These are phyloP conservation scores for Pterobdella sp. DNA, from an alignment of 2,888 invertebrate species.

Conservation along the genomic window DNA sequence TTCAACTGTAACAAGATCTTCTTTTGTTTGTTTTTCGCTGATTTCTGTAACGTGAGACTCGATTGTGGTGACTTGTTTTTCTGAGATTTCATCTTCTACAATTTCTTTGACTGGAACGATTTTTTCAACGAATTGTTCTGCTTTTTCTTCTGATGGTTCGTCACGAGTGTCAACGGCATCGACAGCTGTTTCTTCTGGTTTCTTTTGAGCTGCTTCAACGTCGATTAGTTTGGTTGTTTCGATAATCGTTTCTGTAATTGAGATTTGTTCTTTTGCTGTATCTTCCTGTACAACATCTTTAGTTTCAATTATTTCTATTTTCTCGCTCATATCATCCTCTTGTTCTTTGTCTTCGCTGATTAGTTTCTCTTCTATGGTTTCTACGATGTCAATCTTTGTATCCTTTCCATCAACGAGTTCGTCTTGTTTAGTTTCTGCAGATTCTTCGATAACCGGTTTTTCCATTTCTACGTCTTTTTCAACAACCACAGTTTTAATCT, in stretches of 20 bases:
- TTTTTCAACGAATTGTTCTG: too few species aligned
- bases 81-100: neutral
- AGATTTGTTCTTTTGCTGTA: neutral
- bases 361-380: neutral
- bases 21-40: neutral
- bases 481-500: too few species aligned
- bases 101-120: too few species aligned
- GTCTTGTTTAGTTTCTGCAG: too few species aligned
- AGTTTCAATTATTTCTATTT: too few species aligned
- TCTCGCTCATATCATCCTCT: too few species aligned
- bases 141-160: neutral
- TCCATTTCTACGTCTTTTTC: too few species aligned
- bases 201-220: neutral
- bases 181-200: neutral
- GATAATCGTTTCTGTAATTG: neutral
- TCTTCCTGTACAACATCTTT: too few species aligned
- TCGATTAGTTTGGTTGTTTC: neutral
- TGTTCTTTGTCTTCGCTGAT: neutral
- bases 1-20: neutral
- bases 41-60: neutral
- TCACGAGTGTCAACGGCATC: neutral
- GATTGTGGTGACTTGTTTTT: too few species aligned
- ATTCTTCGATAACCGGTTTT: too few species aligned
- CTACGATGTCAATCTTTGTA: too few species aligned
- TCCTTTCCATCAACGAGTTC: too few species aligned